Evolutionary conservation across 2,113 vertebrate genomes (phyloP).

Genomic region (Microtus richardsoni): DNA sequence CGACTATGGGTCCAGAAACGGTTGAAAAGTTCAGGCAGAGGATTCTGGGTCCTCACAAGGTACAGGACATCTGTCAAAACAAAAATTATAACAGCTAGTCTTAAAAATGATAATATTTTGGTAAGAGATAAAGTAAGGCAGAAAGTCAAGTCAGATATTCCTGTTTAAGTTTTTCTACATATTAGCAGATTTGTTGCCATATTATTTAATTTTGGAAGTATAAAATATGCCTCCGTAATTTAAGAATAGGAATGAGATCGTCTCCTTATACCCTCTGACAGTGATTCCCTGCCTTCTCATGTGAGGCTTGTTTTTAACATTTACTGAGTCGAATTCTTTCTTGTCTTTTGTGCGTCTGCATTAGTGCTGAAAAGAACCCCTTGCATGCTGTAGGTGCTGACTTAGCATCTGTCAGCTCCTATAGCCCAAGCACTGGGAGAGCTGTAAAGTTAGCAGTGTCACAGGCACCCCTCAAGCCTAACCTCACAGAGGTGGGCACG

Average conservation of each 20-base stretch:
- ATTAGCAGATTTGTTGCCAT: neutral
- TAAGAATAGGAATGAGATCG: constrained; percentile 20
- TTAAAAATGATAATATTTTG: neutral
- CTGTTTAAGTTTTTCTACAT: neutral
- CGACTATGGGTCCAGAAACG: constrained; percentile 90
- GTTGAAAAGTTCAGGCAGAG: constrained; percentile 94
- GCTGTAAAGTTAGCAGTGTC: neutral
- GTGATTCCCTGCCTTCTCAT: neutral
- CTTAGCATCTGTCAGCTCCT: neutral
- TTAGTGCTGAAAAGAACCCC: neutral
- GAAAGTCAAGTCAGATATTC: neutral
- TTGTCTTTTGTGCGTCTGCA: neutral
- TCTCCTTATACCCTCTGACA: neutral
- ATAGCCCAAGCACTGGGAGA: neutral
- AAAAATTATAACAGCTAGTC: neutral
- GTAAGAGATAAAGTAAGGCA: neutral
- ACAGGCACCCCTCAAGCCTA: neutral
- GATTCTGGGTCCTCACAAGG: constrained; percentile 94
- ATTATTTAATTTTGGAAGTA: constrained; percentile 33
- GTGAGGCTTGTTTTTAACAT: neutral
- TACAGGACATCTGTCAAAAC: constrained; percentile 69
- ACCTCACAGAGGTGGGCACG: neutral
- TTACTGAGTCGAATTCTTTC: neutral
- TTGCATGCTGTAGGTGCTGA: neutral
- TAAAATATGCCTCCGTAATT: neutral